A percentile compares a stretch with the other conserved stretches of the same genome.
Conservation (phyloP, 2,113 vertebrate species). For the Melanerpes formicivorus region DNA sequence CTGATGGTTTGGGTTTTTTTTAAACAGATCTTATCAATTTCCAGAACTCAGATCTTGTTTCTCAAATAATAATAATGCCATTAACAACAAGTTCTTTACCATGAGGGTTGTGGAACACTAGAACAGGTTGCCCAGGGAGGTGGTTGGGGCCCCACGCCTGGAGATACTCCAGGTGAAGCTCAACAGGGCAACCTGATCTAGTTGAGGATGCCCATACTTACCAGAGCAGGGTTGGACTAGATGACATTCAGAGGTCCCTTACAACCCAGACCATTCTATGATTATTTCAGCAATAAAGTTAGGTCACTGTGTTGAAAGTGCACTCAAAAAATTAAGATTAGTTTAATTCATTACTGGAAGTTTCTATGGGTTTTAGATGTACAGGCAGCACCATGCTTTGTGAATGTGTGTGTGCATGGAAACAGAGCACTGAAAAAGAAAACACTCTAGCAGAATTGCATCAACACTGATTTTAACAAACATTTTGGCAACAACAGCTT, state of each 20-base stretch:
- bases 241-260: too few species aligned
- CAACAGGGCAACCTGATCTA: too few species aligned
- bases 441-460: neutral
- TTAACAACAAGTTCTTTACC: too few species aligned
- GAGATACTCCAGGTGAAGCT: too few species aligned
- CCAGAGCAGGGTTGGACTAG: too few species aligned
- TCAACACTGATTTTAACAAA: slow-evolving; percentile 1
- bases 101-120: too few species aligned
- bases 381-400: fast-evolving
- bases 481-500: slow-evolving; percentile 7
- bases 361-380: neutral
- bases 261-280: too few species aligned
- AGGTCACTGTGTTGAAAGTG: neutral
- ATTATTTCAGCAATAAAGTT: neutral
- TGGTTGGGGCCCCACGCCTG: too few species aligned
- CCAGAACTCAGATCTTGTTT: neutral
- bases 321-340: neutral
- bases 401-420: neutral
- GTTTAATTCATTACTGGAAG: too few species aligned
- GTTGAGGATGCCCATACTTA: too few species aligned
- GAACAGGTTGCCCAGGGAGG: too few species aligned
- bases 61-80: too few species aligned
- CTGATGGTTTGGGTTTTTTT: neutral
- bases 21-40: neutral
- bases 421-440: neutral